phyloP scores from a whole-genome alignment of 2,888 invertebrate species.

The Scotopteryx bipunctaria region DNA sequence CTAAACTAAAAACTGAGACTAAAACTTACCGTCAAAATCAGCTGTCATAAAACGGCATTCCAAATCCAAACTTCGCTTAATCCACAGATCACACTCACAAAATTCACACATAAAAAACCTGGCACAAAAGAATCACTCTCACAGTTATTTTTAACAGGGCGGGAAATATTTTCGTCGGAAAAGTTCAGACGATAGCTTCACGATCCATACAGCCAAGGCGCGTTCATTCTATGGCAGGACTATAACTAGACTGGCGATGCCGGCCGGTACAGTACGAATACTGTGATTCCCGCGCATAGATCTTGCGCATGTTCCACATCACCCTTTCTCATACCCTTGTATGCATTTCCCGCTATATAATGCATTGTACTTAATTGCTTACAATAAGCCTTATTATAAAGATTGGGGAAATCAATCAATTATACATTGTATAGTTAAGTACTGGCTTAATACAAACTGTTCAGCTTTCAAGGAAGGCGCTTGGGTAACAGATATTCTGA shows the following conservation, averaged over 20 bases:
- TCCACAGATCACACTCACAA: conserved; percentile 46
- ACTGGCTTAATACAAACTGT: no score
- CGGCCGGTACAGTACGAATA: conserved; percentile 57
- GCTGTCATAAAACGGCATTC: conserved; percentile 33
- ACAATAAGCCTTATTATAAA: conserved; percentile 29
- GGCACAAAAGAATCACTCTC: conserved; percentile 55
- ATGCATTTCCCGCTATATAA: conserved; percentile 48
- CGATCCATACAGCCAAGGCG: conserved; percentile 46
- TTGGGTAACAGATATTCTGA: no score
- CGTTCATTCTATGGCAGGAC: conserved; percentile 48
- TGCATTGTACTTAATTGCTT: conserved; percentile 41
- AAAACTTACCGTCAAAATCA: conserved; percentile 39
- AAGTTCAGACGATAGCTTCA: conserved; percentile 60
- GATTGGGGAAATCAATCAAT: not conserved
- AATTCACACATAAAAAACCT: conserved; percentile 50
- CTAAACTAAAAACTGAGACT: conserved; percentile 8
- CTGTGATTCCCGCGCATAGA: conserved; percentile 63
- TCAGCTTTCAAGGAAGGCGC: no score
- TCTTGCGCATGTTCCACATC: conserved; percentile 65
- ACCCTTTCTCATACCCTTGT: conserved; percentile 58
- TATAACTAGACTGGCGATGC: no score
- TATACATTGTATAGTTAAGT: no score
- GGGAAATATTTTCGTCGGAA: conserved; percentile 69
- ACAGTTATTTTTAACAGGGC: conserved; percentile 56
- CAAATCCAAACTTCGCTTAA: conserved; percentile 54